These are phyloP conservation scores for Lateolabrax maculatus DNA, from an alignment of 2,797 vertebrate genomes.

Conservation along the genomic window DNA sequence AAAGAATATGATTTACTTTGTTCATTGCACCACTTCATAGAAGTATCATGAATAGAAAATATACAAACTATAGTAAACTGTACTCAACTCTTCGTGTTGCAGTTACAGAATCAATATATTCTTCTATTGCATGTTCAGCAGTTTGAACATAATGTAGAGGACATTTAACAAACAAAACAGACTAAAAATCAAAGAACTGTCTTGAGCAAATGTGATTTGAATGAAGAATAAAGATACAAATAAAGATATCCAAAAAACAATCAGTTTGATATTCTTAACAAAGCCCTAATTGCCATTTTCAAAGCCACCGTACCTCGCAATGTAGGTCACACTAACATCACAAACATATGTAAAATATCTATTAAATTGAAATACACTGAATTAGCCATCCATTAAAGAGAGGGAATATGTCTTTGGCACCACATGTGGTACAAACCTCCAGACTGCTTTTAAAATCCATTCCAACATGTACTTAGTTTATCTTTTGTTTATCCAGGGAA, in stretches of 20 bases:
- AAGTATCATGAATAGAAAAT: slow-evolving; percentile 73
- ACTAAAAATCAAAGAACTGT: slow-evolving; percentile 11
- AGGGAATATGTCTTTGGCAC: slow-evolving; percentile 47
- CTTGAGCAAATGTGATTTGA: slow-evolving; percentile 21
- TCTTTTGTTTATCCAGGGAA: slow-evolving; percentile 15
- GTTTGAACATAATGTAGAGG: slow-evolving; percentile 26
- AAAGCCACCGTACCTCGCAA: slow-evolving; percentile 1
- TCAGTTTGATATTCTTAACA: slow-evolving; percentile 10
- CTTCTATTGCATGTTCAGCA: slow-evolving; percentile 52
- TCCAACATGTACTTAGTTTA: slow-evolving; percentile 16
- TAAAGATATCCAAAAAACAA: neutral
- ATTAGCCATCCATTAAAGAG: slow-evolving; percentile 11
- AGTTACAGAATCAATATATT: slow-evolving; percentile 57
- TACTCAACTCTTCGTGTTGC: slow-evolving; percentile 35
- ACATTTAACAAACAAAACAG: slow-evolving; percentile 14
- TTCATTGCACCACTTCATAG: slow-evolving; percentile 73
- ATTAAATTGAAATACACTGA: slow-evolving; percentile 28
- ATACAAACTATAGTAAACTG: slow-evolving; percentile 47
- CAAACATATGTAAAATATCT: slow-evolving; percentile 26
- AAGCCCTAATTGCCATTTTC: slow-evolving; percentile 40
- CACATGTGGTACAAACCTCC: slow-evolving; percentile 30
- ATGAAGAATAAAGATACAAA: slow-evolving; percentile 2
- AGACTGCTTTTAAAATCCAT: slow-evolving; percentile 28
- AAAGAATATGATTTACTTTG: slow-evolving; percentile 38
- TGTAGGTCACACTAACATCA: slow-evolving; percentile 9